phyloP scores from a whole-genome alignment of 2,797 vertebrate species.

The Sparus aurata region DNA sequence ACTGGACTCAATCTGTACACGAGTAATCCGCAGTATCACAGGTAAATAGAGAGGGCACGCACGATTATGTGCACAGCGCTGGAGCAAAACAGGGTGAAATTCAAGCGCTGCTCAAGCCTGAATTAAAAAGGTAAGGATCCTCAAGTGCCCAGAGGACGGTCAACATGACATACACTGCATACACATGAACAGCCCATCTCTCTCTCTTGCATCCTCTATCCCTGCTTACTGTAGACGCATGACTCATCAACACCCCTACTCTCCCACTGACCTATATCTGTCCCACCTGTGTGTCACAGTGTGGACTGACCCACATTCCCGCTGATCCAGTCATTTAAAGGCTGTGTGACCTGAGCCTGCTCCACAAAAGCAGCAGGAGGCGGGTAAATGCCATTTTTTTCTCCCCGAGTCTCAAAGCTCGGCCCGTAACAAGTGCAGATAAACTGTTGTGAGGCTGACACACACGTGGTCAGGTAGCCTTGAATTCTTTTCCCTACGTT shows the following conservation, averaged over 20 bases:
- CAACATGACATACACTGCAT: neutral
- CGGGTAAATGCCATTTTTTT: constrained; percentile 16
- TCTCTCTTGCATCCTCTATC: constrained; percentile 3
- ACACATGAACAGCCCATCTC: neutral
- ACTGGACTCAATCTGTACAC: constrained; percentile 29
- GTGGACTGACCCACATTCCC: constrained; percentile 71
- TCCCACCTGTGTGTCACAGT: constrained; percentile 71
- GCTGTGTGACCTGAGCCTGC: constrained; percentile 35
- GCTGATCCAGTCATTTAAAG: constrained; percentile 63
- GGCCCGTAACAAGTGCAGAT: neutral
- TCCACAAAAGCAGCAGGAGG: constrained; percentile 37
- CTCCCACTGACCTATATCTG: constrained; percentile 73
- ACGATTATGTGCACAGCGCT: neutral
- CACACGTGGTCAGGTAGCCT: neutral
- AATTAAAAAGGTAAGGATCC: constrained; percentile 10
- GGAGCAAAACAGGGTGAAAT: neutral
- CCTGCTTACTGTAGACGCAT: constrained; percentile 40
- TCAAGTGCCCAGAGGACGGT: neutral
- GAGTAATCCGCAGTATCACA: constrained; percentile 22
- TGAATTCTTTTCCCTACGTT: neutral
- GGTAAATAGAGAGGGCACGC: neutral
- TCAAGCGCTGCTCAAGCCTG: constrained; percentile 4
- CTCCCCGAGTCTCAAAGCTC: constrained; percentile 3
- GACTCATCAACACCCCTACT: constrained; percentile 69
- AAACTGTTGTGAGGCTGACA: neutral